These are phyloP conservation scores for Caenorhabditis latens DNA, from an alignment of 1,140 invertebrate genomes.

Conservation along the genomic window DNA sequence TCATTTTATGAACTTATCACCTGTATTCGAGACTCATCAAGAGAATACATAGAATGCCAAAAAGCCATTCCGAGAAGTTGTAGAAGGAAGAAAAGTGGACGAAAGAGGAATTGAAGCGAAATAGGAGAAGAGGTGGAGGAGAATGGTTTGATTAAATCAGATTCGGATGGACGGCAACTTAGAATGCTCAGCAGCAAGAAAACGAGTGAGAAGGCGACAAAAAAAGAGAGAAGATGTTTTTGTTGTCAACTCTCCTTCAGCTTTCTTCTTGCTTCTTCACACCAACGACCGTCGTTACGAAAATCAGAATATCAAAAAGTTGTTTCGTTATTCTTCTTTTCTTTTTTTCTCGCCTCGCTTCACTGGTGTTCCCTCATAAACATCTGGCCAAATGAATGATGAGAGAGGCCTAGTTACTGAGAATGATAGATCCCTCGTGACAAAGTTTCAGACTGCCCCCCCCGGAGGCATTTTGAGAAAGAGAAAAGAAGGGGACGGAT, in stretches of 20 bases:
- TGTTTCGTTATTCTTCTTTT: not conserved
- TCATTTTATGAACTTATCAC: not conserved
- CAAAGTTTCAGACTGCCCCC: slow-evolving; percentile 4
- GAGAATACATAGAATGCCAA: slow-evolving; percentile 51
- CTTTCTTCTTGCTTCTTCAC: not conserved
- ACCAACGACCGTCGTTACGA: slow-evolving; percentile 14
- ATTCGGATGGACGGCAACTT: slow-evolving; percentile 23
- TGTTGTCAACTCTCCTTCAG: not conserved
- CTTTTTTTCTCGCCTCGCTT: not conserved
- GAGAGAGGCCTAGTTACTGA: not conserved
- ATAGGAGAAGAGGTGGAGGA: slow-evolving; percentile 50
- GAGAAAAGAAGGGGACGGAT: not conserved
- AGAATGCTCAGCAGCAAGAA: not conserved
- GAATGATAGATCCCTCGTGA: slow-evolving; percentile 41
- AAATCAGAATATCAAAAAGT: slow-evolving; percentile 29
- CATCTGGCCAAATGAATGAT: slow-evolving; percentile 14
- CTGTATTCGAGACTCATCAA: slow-evolving; percentile 35
- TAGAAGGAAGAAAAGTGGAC: slow-evolving; percentile 16
- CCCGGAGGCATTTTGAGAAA: not conserved
- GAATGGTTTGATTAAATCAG: slow-evolving; percentile 54
- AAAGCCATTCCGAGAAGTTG: slow-evolving; percentile 29
- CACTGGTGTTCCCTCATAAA: not conserved
- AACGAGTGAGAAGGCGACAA: slow-evolving; percentile 10
- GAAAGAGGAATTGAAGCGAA: slow-evolving; percentile 48
- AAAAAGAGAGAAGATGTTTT: slow-evolving; percentile 16